Base-by-base conservation (phyloP, 2,888 invertebrate species). In the Achlya flavicornis region DNA sequence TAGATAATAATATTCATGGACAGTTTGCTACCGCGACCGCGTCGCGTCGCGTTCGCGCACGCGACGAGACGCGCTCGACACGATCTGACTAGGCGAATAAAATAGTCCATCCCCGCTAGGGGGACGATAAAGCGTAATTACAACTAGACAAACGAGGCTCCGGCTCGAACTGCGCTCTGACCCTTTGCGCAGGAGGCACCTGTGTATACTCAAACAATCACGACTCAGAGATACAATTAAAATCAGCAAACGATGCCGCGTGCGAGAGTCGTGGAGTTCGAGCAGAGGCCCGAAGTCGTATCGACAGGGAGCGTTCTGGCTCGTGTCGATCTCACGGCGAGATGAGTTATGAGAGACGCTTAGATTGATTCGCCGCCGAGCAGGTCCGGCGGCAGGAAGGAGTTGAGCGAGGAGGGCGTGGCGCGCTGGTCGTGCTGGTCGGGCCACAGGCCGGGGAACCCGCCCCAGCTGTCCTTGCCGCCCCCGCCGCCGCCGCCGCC, bases 351-450 rank as follows among this genome's bases (percentile, higher is more conserved):
- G 6, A 38, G 38, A 63, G 66, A 53, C 19, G 72, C 73, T 85
- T 96, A 97, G 95, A 97, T 97, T 86, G 97, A 96, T 95, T 97
- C 97, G 85, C 97, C 97, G 91, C 97, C 97, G 89, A 97, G 96
- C 86, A 98, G 95, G 92, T 97, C 97, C 78, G 97, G 97, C 82
- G 98, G 97, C 92, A 97, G 95, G 95, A 96, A 97, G 80, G 97
- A 97, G 94, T 97, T 97, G 85, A 97, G 95, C 82, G 97, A 97
- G 80, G 97, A 97, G 70, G 97, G 97, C 73, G 97, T 97, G 81
- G 96, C 96, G 72, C 97, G 95, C 88, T 97, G 96, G 82, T 96
- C 96, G 90, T 96, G 96, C 80, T 94, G 92, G 81, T 95, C 95
- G 75, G 80, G 95, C 97, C 97, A 97, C 76, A 97, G 92, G 68